phyloP scores from a whole-genome alignment of 2,797 vertebrate genomes.

The Enteromius anoplus region DNA sequence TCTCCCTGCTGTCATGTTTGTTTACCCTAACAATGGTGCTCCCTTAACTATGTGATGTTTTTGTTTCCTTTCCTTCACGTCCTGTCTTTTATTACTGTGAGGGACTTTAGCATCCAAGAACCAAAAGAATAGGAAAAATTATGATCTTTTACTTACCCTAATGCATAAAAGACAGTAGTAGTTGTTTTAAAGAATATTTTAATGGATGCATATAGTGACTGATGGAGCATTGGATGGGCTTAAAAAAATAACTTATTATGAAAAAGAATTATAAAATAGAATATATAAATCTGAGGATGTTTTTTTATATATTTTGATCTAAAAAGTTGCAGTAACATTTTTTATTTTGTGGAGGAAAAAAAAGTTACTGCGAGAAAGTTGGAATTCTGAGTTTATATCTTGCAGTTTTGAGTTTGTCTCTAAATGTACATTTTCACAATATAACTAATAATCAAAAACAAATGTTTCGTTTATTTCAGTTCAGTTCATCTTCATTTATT shows the following conservation, averaged over 20 bases:
- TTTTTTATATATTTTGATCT: no score
- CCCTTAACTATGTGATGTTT: constrained; percentile 5
- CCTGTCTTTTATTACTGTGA: not conserved
- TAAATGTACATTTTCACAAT: not conserved
- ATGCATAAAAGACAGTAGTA: not conserved
- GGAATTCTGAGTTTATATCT: not conserved
- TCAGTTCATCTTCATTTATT: no score
- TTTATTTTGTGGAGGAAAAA: not conserved
- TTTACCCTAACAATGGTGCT: constrained; percentile 2
- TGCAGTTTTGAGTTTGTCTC: not conserved
- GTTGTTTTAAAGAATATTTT: not conserved
- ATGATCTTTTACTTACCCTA: not conserved
- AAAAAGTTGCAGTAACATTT: no score
- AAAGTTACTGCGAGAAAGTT: not conserved
- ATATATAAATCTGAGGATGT: no score
- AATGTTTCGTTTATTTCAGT: not conserved
- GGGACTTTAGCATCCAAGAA: not conserved
- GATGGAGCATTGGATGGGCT: no score
- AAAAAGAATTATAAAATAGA: no score
- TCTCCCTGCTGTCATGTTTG: constrained; percentile 38
- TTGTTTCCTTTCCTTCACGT: not conserved
- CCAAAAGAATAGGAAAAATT: not conserved
- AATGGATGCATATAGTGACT: not conserved
- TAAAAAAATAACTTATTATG: no score
- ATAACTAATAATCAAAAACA: no score